Conservation (phyloP, 2,113 vertebrate genomes). For the Nerophis ophidion region DNA sequence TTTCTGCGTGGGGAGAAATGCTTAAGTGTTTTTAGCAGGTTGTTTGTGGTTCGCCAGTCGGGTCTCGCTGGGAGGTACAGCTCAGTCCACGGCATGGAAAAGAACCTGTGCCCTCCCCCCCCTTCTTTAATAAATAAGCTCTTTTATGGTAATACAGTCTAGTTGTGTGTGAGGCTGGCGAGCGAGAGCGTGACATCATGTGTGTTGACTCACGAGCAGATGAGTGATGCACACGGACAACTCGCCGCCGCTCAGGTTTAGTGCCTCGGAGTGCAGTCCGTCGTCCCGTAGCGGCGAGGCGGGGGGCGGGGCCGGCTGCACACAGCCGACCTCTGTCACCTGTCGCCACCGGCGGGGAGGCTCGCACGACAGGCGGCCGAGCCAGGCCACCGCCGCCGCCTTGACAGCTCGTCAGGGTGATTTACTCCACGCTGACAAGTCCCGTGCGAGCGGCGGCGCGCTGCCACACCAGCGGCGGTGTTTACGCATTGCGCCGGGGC, state of each 20-base stretch:
- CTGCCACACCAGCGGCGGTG: not conserved
- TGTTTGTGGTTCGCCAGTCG: conserved; percentile 59
- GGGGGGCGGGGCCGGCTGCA: conserved; percentile 32
- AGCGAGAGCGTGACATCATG: conserved; percentile 69
- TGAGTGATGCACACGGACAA: conserved; percentile 72
- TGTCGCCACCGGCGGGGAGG: conserved; percentile 60
- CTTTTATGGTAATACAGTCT: conserved; percentile 69
- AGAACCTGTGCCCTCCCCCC: conserved; percentile 40
- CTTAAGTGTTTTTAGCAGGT: conserved; percentile 68
- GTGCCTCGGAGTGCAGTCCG: conserved; percentile 51
- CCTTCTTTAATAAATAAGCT: conserved; percentile 68
- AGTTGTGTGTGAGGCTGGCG: conserved; percentile 65
- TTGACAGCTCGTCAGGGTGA: conserved; percentile 41
- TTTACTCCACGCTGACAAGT: conserved; percentile 29
- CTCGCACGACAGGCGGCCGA: conserved; percentile 38
- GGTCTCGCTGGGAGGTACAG: conserved; percentile 68
- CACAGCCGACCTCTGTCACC: conserved; percentile 72
- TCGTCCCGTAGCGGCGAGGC: conserved; percentile 7
- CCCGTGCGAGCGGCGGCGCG: not conserved
- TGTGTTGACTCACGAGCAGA: conserved; percentile 71
- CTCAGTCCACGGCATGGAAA: conserved; percentile 60
- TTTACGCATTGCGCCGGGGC: conserved; percentile 1
- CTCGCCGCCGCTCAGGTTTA: conserved; percentile 40
- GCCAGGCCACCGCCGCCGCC: conserved; percentile 37
- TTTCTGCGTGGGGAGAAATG: conserved; percentile 59